Evolutionary conservation across 23 tunicate genomes (phyloP).

Genomic region (Halocynthia aurantium): DNA sequence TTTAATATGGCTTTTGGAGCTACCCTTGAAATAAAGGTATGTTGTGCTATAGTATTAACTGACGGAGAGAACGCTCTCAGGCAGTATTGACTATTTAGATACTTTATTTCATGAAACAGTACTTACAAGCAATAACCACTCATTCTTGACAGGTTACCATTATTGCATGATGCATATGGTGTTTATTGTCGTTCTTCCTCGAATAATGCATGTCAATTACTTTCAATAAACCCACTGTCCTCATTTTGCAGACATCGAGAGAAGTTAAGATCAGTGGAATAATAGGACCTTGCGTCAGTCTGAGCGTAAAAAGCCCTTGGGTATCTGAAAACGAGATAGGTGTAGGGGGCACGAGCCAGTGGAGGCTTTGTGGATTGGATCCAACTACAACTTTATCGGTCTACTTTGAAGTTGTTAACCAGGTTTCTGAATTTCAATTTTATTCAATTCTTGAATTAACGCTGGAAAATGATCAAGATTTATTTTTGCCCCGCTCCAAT

Average conservation of each 20-base stretch:
- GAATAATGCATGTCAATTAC: background rate
- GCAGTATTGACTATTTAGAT: background rate
- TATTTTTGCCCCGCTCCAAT: too few relatives aligned
- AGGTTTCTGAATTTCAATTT: constrained; percentile 25
- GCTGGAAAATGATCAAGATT: too few relatives aligned
- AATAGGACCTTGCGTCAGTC: constrained; percentile 87
- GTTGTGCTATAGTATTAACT: background rate
- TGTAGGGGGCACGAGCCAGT: constrained; percentile 92
- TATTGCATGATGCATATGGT: too few relatives aligned
- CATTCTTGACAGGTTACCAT: too few relatives aligned
- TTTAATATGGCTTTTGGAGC: constrained; percentile 98
- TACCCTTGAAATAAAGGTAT: constrained; percentile 82
- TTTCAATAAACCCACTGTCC: background rate
- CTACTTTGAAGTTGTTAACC: constrained; percentile 94
- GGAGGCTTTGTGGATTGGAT: constrained; percentile 82
- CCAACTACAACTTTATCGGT: constrained; percentile 77
- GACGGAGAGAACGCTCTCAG: background rate
- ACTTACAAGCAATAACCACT: background rate
- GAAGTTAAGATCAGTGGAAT: constrained; percentile 96
- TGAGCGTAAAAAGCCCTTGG: constrained; percentile 58
- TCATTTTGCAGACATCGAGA: constrained; percentile 55
- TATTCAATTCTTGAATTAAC: too few relatives aligned
- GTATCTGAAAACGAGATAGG: constrained; percentile 98
- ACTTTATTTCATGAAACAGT: background rate
- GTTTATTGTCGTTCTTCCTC: too few relatives aligned